Percentiles rank a stretch among this genome's conserved stretches.
These are phyloP conservation scores for Vannuccia rotundouncinata DNA, from an alignment of 2,888 invertebrate genomes.

Conservation along the genomic window DNA sequence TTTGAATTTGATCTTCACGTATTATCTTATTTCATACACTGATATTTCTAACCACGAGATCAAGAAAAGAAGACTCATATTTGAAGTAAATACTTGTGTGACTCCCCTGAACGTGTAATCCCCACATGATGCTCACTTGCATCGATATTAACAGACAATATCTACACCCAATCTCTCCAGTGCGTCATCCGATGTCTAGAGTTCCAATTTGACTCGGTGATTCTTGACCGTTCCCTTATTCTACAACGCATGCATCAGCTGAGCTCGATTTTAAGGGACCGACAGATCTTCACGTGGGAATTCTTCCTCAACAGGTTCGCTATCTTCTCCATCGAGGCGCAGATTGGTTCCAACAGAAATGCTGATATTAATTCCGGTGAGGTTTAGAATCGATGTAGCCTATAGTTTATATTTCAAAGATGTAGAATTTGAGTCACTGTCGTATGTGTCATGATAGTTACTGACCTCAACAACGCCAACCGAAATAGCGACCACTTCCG, in stretches of 20 bases:
- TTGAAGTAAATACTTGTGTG: too few relatives aligned
- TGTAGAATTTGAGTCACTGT: too few relatives aligned
- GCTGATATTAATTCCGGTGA: conserved; percentile 62
- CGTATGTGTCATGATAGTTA: too few relatives aligned
- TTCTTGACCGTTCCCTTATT: conserved; percentile 90
- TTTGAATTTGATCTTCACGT: too few relatives aligned
- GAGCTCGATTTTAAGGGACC: conserved; percentile 81
- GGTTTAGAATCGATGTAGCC: not conserved
- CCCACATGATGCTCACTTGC: too few relatives aligned
- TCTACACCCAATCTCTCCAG: too few relatives aligned
- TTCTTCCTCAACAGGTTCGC: conserved; percentile 95
- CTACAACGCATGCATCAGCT: conserved; percentile 88
- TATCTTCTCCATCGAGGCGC: conserved; percentile 86
- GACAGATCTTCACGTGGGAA: conserved; percentile 86
- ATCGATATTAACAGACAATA: too few relatives aligned
- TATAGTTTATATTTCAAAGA: not conserved
- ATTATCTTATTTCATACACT: too few relatives aligned
- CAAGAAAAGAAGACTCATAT: too few relatives aligned
- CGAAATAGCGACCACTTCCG: conserved; percentile 35
- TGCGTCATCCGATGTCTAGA: conserved; percentile 85
- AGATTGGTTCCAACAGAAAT: conserved; percentile 65
- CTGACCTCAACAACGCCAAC: conserved; percentile 38
- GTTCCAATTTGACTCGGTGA: conserved; percentile 93
- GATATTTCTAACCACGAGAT: too few relatives aligned
- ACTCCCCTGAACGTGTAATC: too few relatives aligned